Base-by-base conservation (phyloP, 2,888 invertebrate species). In the Platycheirus rosarum region DNA sequence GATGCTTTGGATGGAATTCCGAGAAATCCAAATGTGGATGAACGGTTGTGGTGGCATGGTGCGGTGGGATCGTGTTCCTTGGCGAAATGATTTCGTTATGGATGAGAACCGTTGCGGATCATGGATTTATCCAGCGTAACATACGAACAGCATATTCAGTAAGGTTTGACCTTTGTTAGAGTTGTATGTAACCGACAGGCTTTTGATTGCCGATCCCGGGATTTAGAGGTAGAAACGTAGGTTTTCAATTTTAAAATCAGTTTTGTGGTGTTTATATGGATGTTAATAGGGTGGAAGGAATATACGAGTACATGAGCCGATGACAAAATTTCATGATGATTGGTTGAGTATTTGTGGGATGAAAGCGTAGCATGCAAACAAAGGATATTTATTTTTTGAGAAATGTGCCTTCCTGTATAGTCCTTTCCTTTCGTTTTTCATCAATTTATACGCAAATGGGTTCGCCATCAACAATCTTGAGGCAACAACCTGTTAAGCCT, bases 1-100 rank as follows among this genome's bases (percentile, higher is more conserved):
- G 60, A 60, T 60, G 26, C 8, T 80, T 76, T 60, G 77, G 62
- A 51, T 57, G 82, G 62, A 71, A 82, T 82, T 82, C 82, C 68
- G 51, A 29, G 18, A 76, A 44, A 48, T 60, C 44, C 16, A 23
- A 35, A 40, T 11, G 14, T 32, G 65, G 51, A 48, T 40, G 40
- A 55, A 46, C 40, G 20, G 8, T 13, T 20, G 51, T 6, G 8
- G 13, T 37, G 55, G n/a, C 40, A 20, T 40, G 55, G 20, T 70
- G 55, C 23, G 40, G 20, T 70, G 63, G 68, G 73, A 73, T 78
- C 68, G 63, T 77, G 55, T 68, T 71, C 68, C 57, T 18, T 49
- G 18, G 49, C 40, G 49, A 49, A 82, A 82, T 82, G 71, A 82
- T 73, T 82, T 82, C 57, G 82, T 82, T 82, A 82, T 73, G 82